Evolutionary conservation across 1,140 invertebrate species (phyloP).

Genomic region (Battus philenor): DNA sequence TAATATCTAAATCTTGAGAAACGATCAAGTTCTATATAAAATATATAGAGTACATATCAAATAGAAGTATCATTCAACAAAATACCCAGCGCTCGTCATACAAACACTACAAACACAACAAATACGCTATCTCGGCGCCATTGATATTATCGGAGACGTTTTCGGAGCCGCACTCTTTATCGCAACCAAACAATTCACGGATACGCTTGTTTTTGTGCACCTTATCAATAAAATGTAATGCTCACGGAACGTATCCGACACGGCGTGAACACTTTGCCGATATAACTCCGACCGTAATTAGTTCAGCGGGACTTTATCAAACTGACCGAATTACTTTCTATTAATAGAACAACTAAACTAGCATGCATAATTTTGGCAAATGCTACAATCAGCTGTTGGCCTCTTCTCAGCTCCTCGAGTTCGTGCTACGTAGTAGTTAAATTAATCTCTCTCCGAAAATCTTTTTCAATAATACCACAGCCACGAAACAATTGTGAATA

Average conservation of each 20-base stretch:
- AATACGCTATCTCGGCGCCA: constrained; percentile 14
- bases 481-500: too few species aligned
- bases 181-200: constrained; percentile 4
- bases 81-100: too few species aligned
- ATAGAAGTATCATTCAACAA: too few species aligned
- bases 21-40: too few species aligned
- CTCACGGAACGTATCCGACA: too few species aligned
- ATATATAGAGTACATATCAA: too few species aligned
- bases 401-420: not conserved
- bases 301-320: constrained; percentile 9
- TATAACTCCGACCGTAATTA: not conserved
- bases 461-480: too few species aligned
- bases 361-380: constrained; percentile 14
- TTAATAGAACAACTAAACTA: constrained; percentile 11
- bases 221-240: constrained; percentile 4
- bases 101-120: too few species aligned
- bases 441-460: too few species aligned
- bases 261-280: not conserved
- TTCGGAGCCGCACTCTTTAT: constrained; percentile 9
- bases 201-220: constrained; percentile 15
- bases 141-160: constrained; percentile 18
- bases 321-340: constrained; percentile 15
- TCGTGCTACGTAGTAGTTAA: too few species aligned
- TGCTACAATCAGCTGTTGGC: constrained; percentile 16
- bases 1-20: too few species aligned